These are phyloP conservation scores for Chelonus formosanus DNA, from an alignment of 2,888 invertebrate genomes.

Conservation along the genomic window DNA sequence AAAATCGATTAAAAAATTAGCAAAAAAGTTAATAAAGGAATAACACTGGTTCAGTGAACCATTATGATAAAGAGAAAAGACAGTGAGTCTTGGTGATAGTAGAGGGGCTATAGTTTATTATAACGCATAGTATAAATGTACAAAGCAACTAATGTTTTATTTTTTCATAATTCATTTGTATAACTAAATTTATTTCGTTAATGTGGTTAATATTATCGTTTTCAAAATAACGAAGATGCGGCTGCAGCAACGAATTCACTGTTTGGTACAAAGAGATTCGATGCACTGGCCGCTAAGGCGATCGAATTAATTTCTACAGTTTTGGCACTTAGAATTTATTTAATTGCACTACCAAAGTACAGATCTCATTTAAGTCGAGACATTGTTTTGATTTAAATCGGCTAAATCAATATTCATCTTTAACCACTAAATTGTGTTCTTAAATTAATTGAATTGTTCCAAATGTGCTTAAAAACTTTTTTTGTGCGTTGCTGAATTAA, in stretches of 20 bases:
- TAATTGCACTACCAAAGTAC: constrained; percentile 52
- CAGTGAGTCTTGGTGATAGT: constrained; percentile 18
- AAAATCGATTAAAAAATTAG: constrained; percentile 49
- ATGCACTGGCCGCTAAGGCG: constrained; percentile 39
- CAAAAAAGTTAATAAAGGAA: constrained; percentile 22
- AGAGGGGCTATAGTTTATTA: background rate
- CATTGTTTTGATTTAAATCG: constrained; percentile 34
- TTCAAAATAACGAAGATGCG: constrained; percentile 21
- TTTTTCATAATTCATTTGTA: constrained; percentile 32
- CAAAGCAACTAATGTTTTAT: constrained; percentile 50
- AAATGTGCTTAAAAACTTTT: too few relatives aligned
- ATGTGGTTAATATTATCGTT: constrained; percentile 33
- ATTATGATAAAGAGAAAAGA: constrained; percentile 23
- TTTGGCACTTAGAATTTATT: constrained; percentile 62
- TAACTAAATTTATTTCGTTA: constrained; percentile 24
- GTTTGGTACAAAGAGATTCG: constrained; percentile 20
- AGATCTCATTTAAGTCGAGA: constrained; percentile 15
- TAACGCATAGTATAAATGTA: constrained; percentile 50
- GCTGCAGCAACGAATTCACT: constrained; percentile 23
- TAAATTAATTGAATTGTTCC: too few relatives aligned
- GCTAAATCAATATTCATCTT: too few relatives aligned
- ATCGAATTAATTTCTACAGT: constrained; percentile 53
- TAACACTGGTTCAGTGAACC: constrained; percentile 24
- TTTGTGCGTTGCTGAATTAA: too few relatives aligned
- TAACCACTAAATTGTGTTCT: too few relatives aligned